Percentiles rank a stretch among this genome's conserved stretches.
These are phyloP conservation scores for Melospiza georgiana DNA, from an alignment of 2,113 vertebrate species.

Conservation along the genomic window DNA sequence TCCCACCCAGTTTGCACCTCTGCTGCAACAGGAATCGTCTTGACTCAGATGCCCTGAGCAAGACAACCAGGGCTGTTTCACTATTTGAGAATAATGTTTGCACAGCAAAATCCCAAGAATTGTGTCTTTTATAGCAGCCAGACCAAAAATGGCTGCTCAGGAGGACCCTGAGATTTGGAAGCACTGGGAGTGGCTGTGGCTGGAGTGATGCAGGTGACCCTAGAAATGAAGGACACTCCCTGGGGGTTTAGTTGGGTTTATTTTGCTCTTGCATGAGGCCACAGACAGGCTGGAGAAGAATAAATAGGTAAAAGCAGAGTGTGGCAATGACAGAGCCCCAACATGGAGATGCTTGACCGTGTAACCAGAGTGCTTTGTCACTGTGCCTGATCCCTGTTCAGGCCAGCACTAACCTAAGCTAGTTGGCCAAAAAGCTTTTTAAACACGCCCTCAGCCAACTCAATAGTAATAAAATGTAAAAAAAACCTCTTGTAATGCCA, in stretches of 20 bases:
- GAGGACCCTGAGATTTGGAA: neutral
- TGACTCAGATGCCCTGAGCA: neutral
- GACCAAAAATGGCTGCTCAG: neutral
- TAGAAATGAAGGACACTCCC: conserved; percentile 17
- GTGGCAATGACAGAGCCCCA: neutral
- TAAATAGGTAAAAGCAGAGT: conserved; percentile 58
- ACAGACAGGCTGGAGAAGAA: conserved; percentile 40
- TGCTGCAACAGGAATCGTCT: neutral
- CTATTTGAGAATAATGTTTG: neutral
- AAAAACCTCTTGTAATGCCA: conserved; percentile 24
- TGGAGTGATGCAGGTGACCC: neutral
- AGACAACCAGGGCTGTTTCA: neutral
- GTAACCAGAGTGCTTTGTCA: neutral
- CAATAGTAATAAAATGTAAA: conserved; percentile 56
- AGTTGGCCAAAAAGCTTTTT: conserved; percentile 37
- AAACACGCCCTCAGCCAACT: neutral
- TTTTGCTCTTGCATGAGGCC: conserved; percentile 51
- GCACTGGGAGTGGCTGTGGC: neutral
- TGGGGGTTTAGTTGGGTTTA: conserved; percentile 32
- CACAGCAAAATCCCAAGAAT: neutral
- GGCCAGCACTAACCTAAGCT: conserved; percentile 13
- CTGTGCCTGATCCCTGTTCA: neutral
- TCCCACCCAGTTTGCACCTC: neutral
- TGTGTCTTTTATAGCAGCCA: neutral
- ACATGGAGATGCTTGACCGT: neutral